Base-by-base conservation (phyloP, 2,888 invertebrate genomes). In the Osedax frankpressi region DNA sequence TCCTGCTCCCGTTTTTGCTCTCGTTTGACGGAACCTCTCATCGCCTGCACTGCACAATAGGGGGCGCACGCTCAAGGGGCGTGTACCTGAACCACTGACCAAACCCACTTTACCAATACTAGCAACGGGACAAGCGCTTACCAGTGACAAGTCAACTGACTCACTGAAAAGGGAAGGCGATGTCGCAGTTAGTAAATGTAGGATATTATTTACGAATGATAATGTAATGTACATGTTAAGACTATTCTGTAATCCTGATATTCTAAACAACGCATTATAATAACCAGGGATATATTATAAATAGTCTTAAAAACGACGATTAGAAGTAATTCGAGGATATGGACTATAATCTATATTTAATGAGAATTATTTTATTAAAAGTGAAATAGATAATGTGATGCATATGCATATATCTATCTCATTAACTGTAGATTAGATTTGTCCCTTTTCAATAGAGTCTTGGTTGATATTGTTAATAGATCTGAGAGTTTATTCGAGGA, bases 391-490 rank as follows among this genome's bases (percentile, higher is more conserved):
- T n/a, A n/a, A n/a, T n/a, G n/a, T n/a, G n/a, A n/a, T n/a, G n/a
- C n/a, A n/a, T n/a, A n/a, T n/a, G n/a, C n/a, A n/a, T n/a, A 59
- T 59, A 59, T 14, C 59, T 19, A 14, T 59, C 14, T 19, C 28
- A 69, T 30, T 25, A 29, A 69, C 69, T 69, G 69, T 24, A 69
- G 69, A 69, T 69, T 69, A n/a, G 69, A 69, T 30, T 69, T 69
- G 69, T 69, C 69, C 11, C 69, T 26, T 24, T 69, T 69, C 25
- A 69, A 30, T 69, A 69, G n/a, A 14, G 69, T 69, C 26, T 69
- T 69, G 28, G 69, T 69, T 28, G 69, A 69, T 19, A 69, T 69
- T 26, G 69, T 69, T 30, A 69, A 30, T 30, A 69, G 69, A 28
- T 69, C 69, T 26, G 28, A 44, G 44, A 44, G 44, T 44, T 44